Percentiles rank a stretch among this genome's conserved stretches.
Evolutionary conservation across 2,113 vertebrate species (phyloP).

Genomic region (Eulacestoma nigropectus): DNA sequence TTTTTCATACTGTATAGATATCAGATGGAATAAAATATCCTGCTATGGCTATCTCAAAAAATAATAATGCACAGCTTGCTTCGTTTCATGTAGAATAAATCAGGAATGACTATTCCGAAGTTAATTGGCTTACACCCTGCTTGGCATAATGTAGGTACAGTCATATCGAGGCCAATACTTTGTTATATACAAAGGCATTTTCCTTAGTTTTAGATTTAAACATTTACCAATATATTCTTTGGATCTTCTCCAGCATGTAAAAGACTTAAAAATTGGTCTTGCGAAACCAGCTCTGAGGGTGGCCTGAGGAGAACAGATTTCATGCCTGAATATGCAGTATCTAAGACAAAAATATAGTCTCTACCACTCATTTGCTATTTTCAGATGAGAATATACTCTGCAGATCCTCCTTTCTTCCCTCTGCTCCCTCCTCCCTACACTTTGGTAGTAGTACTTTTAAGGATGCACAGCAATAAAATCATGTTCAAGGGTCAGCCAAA

Average conservation of each 20-base stretch:
- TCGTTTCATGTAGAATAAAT: neutral
- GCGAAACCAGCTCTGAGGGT: neutral
- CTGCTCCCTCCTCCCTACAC: neutral
- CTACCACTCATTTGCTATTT: neutral
- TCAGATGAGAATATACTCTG: neutral
- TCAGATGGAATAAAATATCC: neutral
- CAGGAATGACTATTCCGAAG: neutral
- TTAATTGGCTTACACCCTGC: neutral
- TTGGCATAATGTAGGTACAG: neutral
- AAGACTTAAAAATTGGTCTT: neutral
- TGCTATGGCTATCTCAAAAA: neutral
- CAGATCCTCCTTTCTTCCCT: neutral
- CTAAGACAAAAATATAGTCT: neutral
- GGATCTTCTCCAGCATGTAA: neutral
- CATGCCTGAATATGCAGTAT: neutral
- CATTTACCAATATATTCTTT: neutral
- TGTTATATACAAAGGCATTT: neutral
- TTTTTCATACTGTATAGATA: neutral
- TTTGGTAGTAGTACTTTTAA: neutral
- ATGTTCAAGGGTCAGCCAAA: conserved; percentile 8
- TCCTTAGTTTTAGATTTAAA: neutral
- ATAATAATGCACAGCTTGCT: accelerated
- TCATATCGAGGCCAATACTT: neutral
- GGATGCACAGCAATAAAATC: neutral
- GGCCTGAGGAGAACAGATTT: neutral